phyloP scores from a whole-genome alignment of 2,113 vertebrate species.

The Lethenteron reissneri region DNA sequence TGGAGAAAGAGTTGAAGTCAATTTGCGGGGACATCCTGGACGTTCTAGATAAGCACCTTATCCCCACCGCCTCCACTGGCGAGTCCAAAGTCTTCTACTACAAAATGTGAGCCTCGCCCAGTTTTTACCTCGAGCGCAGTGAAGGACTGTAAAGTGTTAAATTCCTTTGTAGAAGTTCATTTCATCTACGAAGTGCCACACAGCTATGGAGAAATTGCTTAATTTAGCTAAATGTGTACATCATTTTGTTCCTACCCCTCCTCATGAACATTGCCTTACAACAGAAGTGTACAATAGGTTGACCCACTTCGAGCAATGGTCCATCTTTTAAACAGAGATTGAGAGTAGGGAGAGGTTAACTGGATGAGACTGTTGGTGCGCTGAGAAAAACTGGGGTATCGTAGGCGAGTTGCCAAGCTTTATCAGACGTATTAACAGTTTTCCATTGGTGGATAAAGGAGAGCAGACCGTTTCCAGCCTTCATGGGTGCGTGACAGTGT shows the following conservation, averaged over 20 bases:
- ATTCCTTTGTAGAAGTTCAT: not conserved
- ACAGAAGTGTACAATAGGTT: not conserved
- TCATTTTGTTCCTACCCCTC: not conserved
- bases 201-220: not conserved
- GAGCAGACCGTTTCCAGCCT: too few relatives aligned
- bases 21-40: conserved; percentile 96
- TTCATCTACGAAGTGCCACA: not conserved
- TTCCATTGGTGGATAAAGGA: too few relatives aligned
- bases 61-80: conserved; percentile 75
- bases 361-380: too few relatives aligned
- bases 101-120: conserved; percentile 74
- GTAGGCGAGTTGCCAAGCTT: too few relatives aligned
- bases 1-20: conserved; percentile 79
- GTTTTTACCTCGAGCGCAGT: not conserved
- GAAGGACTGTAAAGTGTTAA: not conserved
- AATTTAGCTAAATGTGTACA: not conserved
- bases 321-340: too few relatives aligned
- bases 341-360: too few relatives aligned
- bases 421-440: too few relatives aligned
- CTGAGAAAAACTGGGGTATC: too few relatives aligned
- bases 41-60: conserved; percentile 91
- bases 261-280: not conserved
- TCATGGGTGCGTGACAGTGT: too few relatives aligned
- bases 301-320: too few relatives aligned
- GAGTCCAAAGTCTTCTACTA: conserved; percentile 99